Conservation (phyloP, 2,888 invertebrate species). For the Patella pellucida region DNA sequence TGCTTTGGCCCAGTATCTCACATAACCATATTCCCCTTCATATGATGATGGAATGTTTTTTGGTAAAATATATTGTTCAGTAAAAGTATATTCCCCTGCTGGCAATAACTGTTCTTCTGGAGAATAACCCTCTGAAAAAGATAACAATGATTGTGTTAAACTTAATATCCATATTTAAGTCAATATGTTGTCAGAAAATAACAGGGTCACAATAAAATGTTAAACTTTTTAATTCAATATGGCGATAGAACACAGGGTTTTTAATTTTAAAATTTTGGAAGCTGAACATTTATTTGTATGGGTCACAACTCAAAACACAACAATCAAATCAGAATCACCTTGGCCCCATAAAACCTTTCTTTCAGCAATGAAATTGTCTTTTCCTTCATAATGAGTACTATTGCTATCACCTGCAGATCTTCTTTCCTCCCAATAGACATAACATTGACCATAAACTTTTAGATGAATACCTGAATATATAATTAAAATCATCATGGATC, state of each 20-base stretch:
- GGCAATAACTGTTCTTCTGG: background rate
- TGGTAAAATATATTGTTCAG: background rate
- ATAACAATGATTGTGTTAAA: background rate
- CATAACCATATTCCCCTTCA: constrained; percentile 5
- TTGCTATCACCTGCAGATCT: background rate
- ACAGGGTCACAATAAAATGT: no score
- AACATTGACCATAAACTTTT: constrained; percentile 3
- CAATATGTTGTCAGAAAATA: no score
- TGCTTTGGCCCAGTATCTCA: constrained; percentile 4
- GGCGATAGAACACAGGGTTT: no score
- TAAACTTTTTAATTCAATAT: no score
- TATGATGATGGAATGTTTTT: constrained; percentile 3
- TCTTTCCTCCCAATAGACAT: background rate
- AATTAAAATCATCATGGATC: background rate
- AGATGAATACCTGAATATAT: background rate
- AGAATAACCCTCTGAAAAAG: background rate
- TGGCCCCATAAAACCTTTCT: background rate
- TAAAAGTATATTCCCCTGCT: constrained; percentile 1
- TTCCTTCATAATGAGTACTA: background rate
- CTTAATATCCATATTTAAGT: no score
- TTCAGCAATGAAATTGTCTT: background rate
- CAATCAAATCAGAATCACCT: background rate
- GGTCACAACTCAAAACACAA: no score
- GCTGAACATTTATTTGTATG: no score
- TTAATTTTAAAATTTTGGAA: no score